Evolutionary conservation across 2,113 vertebrate species (phyloP), one percentile per base, ranked within the genome.

Genomic region (Sarotherodon lohbergeri): DNA sequence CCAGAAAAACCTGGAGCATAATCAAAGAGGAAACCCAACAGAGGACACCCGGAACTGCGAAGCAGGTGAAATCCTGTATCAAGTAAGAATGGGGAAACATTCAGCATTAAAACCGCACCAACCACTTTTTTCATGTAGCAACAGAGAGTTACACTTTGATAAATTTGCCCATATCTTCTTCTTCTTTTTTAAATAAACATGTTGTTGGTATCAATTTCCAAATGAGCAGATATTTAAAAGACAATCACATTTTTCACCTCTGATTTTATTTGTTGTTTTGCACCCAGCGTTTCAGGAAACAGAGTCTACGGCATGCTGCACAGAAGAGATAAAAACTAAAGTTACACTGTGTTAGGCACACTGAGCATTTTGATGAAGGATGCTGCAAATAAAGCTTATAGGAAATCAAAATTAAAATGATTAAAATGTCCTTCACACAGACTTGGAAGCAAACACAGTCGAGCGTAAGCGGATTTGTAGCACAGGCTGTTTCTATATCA

Each of bases 21-120:
- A 66, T 1, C 32, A 66, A 66, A 66, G 32, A 66, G 32, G 32
- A 66, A 36, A 63, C 32, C 59, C 59, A 63, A n/a, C 0, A 63
- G 17, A 36, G 59, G 59, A 63, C 4, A 0, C 32, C 32, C 0
- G 2, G 9, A 36, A 63, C 9, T 0, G 9, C 0, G 6, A 63
- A 1, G 32, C 59, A 36, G 59, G 29, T 36, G 59, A 63, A 63
- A 63, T 63, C 32, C 14, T 61, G 9, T 61, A 12, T 63, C 32
- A n/a, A 19, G 59, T 36, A 7, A 63, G 59, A 63, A 63, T 36
- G 59, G 9, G 29, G 59, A 63, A 63, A 63, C 59, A 63, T 36
- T 36, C 59, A 41, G 39, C 39, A 12, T 41, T 41, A 12, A 41
- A 41, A 41, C 39, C 12, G 10, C 4, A 57, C 27, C 14, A 61